A percentile compares a stretch with the other conserved stretches of the same genome.
These are phyloP conservation scores for Channa striata DNA, from an alignment of 2,797 vertebrate genomes.

Conservation along the genomic window DNA sequence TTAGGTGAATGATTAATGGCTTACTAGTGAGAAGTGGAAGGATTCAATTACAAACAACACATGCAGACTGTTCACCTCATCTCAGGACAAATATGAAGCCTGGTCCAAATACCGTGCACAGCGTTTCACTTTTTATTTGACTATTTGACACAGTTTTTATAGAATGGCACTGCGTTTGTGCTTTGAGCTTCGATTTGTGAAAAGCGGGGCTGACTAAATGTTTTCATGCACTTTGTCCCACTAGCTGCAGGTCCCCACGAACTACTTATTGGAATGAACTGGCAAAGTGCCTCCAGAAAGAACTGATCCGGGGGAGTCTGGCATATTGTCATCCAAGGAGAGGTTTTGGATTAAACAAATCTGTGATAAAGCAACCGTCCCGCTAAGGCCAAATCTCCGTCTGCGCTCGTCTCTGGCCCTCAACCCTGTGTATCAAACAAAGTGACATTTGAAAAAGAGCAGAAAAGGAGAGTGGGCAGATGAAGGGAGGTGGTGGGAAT, in stretches of 20 bases:
- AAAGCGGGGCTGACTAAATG: slow-evolving; percentile 46
- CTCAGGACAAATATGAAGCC: slow-evolving; percentile 53
- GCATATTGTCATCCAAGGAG: slow-evolving; percentile 62
- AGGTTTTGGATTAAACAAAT: slow-evolving; percentile 81
- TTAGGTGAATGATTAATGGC: slow-evolving; percentile 79
- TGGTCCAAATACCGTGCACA: slow-evolving; percentile 24
- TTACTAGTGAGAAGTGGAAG: slow-evolving; percentile 75
- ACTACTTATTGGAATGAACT: slow-evolving; percentile 68
- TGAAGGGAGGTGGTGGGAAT: slow-evolving; percentile 64
- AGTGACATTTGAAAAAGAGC: slow-evolving; percentile 84
- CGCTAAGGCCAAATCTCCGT: slow-evolving; percentile 66
- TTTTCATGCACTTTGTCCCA: slow-evolving; percentile 54
- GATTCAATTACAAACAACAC: slow-evolving; percentile 78
- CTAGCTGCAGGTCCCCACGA: slow-evolving; percentile 49
- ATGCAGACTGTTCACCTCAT: slow-evolving; percentile 48
- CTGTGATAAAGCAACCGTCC: slow-evolving; percentile 74
- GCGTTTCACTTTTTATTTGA: slow-evolving; percentile 51
- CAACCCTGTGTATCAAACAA: slow-evolving; percentile 78
- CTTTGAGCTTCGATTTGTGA: slow-evolving; percentile 46
- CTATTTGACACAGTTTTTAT: slow-evolving; percentile 49
- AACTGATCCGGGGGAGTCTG: slow-evolving; percentile 63
- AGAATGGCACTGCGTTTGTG: slow-evolving; percentile 21
- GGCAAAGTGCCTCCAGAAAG: slow-evolving; percentile 69
- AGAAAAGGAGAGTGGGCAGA: slow-evolving; percentile 69
- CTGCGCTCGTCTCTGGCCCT: slow-evolving; percentile 61